Percentiles rank a stretch among this genome's conserved stretches.
phyloP scores from a whole-genome alignment of 2,113 vertebrate species.

The Ptychochromis oligacanthus region DNA sequence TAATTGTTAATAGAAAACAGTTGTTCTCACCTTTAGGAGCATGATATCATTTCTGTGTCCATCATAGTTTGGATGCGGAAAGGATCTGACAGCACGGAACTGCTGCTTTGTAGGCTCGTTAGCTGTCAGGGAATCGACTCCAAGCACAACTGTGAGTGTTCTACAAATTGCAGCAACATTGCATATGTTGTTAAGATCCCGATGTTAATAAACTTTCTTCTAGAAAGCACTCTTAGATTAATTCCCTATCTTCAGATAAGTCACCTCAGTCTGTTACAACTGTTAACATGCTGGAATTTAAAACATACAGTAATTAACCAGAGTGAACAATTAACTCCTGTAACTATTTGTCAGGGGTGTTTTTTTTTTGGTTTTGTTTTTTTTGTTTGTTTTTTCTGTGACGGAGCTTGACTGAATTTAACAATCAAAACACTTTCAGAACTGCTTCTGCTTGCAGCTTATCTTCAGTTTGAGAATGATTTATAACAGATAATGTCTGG shows the following conservation, averaged over 20 bases:
- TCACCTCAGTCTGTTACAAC: too few species aligned
- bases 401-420: too few species aligned
- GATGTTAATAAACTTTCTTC: background rate
- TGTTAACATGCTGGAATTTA: too few species aligned
- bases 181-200: background rate
- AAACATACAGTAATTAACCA: too few species aligned
- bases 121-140: slow-evolving; percentile 44
- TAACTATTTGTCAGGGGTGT: too few species aligned
- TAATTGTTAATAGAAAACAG: background rate
- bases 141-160: slow-evolving; percentile 71
- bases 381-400: too few species aligned
- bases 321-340: too few species aligned
- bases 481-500: background rate
- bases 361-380: too few species aligned
- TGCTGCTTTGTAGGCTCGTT: slow-evolving; percentile 52
- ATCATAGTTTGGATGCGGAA: slow-evolving; percentile 64
- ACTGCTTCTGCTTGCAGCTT: too few species aligned
- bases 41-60: slow-evolving; percentile 73
- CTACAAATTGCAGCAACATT: slow-evolving; percentile 49
- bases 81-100: background rate
- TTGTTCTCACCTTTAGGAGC: slow-evolving; percentile 75
- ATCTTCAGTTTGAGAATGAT: background rate
- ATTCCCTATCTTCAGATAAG: too few species aligned
- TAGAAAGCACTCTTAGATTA: background rate
- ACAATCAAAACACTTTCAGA: too few species aligned